phyloP scores from a whole-genome alignment of 2,888 invertebrate genomes.

The Nomada ferruginata region DNA sequence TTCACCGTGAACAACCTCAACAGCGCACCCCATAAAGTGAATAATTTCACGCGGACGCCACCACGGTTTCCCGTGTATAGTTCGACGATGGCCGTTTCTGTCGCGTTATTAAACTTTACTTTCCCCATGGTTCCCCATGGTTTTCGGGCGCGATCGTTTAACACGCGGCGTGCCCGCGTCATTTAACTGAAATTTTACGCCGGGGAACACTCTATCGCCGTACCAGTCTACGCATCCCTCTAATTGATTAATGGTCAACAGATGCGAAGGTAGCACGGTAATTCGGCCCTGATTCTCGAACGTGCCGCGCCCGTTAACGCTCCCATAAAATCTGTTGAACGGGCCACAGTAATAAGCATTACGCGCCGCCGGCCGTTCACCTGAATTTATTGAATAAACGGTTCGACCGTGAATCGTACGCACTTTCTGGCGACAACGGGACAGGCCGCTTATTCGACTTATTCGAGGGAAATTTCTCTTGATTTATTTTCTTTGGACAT shows the following conservation, averaged over 20 bases:
- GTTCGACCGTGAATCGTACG: background rate
- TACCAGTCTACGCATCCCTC: conserved; percentile 23
- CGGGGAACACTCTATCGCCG: conserved; percentile 1
- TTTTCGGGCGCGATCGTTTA: conserved; percentile 37
- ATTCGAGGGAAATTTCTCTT: background rate
- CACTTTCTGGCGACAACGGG: too few species aligned
- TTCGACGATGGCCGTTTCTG: conserved; percentile 4
- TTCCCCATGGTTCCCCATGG: conserved; percentile 16
- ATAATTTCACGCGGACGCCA: conserved; percentile 10
- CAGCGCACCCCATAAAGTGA: conserved; percentile 7
- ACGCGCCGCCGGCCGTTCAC: conserved; percentile 24
- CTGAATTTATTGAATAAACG: conserved; percentile 45
- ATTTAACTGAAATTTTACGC: conserved; percentile 50
- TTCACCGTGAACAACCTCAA: conserved; percentile 15
- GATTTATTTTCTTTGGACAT: too few species aligned
- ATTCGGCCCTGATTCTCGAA: conserved; percentile 47
- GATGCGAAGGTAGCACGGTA: conserved; percentile 49
- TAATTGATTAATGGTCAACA: conserved; percentile 64
- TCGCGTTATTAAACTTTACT: conserved; percentile 31
- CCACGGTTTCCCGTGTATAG: background rate
- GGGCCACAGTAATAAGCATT: conserved; percentile 46
- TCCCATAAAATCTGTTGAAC: conserved; percentile 56
- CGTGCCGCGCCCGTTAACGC: conserved; percentile 35
- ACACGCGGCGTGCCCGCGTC: conserved; percentile 1
- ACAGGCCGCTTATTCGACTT: background rate